Conservation (phyloP, 2,888 invertebrate species). For the Griposia aprilina region DNA sequence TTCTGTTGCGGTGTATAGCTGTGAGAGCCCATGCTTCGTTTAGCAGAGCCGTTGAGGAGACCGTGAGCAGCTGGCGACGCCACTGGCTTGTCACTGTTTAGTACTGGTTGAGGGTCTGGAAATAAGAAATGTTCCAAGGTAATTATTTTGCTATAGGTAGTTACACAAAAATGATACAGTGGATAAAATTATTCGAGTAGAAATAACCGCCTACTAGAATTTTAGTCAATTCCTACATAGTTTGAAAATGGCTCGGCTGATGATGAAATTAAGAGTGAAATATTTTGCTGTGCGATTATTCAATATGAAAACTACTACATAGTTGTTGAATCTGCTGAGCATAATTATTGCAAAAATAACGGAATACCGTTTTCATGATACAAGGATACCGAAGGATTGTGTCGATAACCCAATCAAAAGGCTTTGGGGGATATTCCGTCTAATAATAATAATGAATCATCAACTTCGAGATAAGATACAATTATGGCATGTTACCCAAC, state of each 20-base stretch:
- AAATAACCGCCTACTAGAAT: background rate
- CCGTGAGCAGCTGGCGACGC: conserved; percentile 95
- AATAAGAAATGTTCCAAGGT: conserved; percentile 4
- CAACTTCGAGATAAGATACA: conserved; percentile 41
- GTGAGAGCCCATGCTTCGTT: conserved; percentile 93
- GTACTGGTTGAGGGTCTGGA: conserved; percentile 75
- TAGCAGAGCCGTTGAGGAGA: conserved; percentile 92
- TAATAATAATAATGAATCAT: conserved; percentile 36
- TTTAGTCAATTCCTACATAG: background rate
- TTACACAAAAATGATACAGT: background rate
- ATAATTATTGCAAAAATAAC: background rate
- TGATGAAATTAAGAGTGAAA: background rate
- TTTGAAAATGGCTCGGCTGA: background rate
- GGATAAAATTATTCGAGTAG: background rate
- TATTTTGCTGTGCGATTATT: background rate
- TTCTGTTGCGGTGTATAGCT: conserved; percentile 93
- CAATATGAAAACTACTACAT: background rate
- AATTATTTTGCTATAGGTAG: background rate
- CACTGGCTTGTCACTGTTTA: conserved; percentile 89
- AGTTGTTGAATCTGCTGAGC: background rate
- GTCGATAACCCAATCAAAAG: conserved; percentile 28
- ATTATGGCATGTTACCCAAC: conserved; percentile 26
- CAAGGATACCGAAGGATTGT: background rate
- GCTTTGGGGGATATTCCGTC: conserved; percentile 11
- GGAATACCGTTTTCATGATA: background rate